Conservation (phyloP, 2,797 vertebrate species). For the Spondyliosoma cantharus region DNA sequence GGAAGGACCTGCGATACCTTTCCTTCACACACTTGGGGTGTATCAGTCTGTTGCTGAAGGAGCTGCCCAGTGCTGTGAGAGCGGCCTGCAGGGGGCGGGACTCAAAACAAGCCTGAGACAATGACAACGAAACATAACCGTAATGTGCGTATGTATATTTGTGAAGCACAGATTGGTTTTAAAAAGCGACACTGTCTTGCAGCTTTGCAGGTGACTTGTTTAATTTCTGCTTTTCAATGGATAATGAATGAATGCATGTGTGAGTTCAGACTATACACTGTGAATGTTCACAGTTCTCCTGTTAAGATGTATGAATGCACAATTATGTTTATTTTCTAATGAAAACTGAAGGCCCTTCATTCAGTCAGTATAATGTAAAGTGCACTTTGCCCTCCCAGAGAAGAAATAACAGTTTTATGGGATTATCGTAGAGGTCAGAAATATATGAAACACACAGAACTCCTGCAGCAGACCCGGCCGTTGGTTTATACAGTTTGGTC, state of each 20-base stretch:
- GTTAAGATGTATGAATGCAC: background rate
- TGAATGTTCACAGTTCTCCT: background rate
- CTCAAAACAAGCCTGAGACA: no score
- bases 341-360: slow-evolving; percentile 17
- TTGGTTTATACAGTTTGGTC: background rate
- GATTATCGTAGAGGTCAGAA: background rate
- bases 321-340: background rate
- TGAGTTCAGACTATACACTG: background rate
- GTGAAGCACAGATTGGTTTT: background rate
- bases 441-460: background rate
- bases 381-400: slow-evolving; percentile 1
- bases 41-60: no score
- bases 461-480: background rate
- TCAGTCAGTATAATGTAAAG: background rate
- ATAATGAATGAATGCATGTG: background rate
- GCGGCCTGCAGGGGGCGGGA: no score
- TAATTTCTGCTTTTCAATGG: background rate
- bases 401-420: slow-evolving; percentile 3
- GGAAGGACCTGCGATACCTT: no score
- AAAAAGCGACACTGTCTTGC: background rate
- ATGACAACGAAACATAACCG: no score
- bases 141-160: background rate
- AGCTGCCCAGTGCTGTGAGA: no score
- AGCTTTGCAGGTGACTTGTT: background rate
- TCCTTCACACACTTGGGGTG: no score